phyloP scores from a whole-genome alignment of 2,888 invertebrate genomes.

The Tenthredo distinguenda region DNA sequence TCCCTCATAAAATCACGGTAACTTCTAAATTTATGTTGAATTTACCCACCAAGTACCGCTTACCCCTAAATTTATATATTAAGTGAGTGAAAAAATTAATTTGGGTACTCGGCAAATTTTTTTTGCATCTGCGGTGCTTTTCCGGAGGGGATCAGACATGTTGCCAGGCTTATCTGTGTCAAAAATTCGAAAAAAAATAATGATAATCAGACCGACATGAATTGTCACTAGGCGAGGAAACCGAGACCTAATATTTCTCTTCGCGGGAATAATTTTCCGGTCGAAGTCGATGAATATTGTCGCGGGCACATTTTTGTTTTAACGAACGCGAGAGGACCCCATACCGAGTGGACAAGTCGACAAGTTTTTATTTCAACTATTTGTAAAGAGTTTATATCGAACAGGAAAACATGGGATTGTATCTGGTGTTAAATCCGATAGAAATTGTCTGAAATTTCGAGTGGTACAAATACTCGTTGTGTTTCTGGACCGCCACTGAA shows the following conservation, averaged over 20 bases:
- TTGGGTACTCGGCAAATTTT: neutral
- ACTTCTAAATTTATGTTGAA: neutral
- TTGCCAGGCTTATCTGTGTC: neutral
- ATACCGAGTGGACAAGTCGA: neutral
- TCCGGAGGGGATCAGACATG: neutral
- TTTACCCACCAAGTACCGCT: neutral
- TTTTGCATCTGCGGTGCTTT: neutral
- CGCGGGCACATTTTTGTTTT: neutral
- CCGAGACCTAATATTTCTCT: neutral
- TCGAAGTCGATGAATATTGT: neutral
- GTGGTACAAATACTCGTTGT: neutral
- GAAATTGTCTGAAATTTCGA: neutral
- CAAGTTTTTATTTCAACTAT: neutral
- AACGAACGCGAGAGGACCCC: neutral
- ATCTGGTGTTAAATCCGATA: neutral
- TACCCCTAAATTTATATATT: neutral
- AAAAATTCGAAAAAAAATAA: neutral
- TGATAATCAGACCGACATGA: neutral
- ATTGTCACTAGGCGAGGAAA: neutral
- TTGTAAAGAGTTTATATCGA: neutral
- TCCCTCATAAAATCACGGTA: neutral
- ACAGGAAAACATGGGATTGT: neutral
- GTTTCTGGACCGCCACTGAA: neutral
- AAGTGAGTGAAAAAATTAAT: neutral
- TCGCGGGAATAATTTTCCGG: neutral